phyloP scores from a whole-genome alignment of 2,797 vertebrate genomes.

The Microchirus variegatus region DNA sequence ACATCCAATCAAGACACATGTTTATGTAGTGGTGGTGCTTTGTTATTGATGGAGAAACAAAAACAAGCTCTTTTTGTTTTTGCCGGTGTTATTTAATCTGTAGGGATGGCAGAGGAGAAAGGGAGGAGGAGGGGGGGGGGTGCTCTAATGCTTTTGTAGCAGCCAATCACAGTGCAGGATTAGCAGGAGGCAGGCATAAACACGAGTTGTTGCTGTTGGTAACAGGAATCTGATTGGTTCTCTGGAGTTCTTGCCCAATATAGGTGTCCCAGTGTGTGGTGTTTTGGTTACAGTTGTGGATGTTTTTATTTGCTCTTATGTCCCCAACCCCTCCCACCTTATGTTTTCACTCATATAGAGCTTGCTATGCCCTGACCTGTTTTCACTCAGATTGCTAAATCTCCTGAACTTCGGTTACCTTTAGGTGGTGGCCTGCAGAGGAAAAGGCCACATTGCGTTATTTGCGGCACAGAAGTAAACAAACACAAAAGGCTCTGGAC shows the following conservation, averaged over 20 bases:
- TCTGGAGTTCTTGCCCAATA: constrained; percentile 67
- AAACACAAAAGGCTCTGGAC: constrained; percentile 37
- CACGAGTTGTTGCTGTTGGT: constrained; percentile 82
- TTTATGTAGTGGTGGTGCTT: constrained; percentile 54
- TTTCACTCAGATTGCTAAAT: constrained; percentile 7
- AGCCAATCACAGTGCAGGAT: constrained; percentile 75
- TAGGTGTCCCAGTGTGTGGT: constrained; percentile 67
- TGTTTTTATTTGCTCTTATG: constrained; percentile 72
- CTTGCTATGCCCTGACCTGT: constrained; percentile 12
- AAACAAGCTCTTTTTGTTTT: constrained; percentile 85
- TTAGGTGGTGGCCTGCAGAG: constrained; percentile 14
- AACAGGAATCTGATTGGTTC: constrained; percentile 82
- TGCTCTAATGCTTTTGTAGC: constrained; percentile 15
- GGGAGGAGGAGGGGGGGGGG: constrained; percentile 30
- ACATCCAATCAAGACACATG: constrained; percentile 43
- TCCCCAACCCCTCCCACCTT: constrained; percentile 28
- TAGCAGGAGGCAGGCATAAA: constrained; percentile 58
- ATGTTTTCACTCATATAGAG: constrained; percentile 48
- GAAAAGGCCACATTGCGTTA: constrained; percentile 14
- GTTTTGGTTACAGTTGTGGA: constrained; percentile 76
- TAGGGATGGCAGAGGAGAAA: constrained; percentile 51
- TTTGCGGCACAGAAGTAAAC: constrained; percentile 31
- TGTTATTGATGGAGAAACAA: constrained; percentile 80
- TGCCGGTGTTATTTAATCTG: constrained; percentile 81
- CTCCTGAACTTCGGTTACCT: constrained; percentile 59